Evolutionary conservation across 2,113 vertebrate genomes (phyloP), one percentile per base, ranked within the genome.

Genomic region (Rhineura floridana): DNA sequence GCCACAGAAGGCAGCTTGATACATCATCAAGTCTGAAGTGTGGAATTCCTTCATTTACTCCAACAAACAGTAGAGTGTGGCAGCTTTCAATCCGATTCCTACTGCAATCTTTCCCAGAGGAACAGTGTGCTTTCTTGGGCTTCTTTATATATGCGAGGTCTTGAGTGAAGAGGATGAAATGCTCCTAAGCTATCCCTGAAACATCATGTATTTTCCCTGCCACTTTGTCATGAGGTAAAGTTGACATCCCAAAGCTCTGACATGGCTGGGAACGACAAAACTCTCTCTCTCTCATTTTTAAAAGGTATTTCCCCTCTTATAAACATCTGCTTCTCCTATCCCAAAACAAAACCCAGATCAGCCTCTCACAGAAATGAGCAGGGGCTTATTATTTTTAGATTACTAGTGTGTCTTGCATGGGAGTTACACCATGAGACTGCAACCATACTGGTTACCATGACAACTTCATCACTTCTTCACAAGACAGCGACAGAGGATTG

Each of bases 401-500:
- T 88, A 85, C 76, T 21, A 1, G 87, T 52, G 83, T 23, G 88
- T 87, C 86, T 81, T 62, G 23, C 7, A 3, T 42, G 0, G 84
- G 86, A 90, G 88, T 87, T 83, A 88, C 76, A 86, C 21, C 91
- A 87, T 8, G 19, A 93, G 52, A 91, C 78, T 48, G 91, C 91
- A 46, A n/a, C 93, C 86, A 52, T 83, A 81, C 91, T 0, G 44
- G 95, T 96, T 95, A 93, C 95, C 94, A 95, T 95, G 95, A 89
- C 62, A 0, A 96, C 95, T 90, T 94, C 94, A 94, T 92, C 91
- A 86, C 93, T 93, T 90, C 85, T 91, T 91, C 80, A 28, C 0
- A 86, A 93, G 95, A 94, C 94, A 93, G 92, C 92, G 93, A 89
- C 93, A 94, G 91, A 0, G 93, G 93, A 94, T 92, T 94, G 94